Base-by-base conservation (phyloP, 2,113 vertebrate genomes). In the Brienomyrus brachyistius region DNA sequence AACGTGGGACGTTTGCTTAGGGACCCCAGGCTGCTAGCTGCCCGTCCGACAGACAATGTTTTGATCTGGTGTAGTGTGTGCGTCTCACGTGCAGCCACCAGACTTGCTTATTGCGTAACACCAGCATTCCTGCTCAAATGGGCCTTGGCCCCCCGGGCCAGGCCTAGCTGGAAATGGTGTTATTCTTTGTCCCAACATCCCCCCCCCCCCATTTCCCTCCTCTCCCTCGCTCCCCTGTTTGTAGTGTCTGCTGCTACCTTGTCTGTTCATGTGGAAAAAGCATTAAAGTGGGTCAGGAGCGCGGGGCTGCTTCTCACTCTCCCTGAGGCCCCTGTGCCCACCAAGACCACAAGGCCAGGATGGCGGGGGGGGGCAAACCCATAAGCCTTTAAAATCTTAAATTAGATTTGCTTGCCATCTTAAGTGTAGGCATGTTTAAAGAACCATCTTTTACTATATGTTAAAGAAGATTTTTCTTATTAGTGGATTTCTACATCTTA, bases 201-300 rank as follows among this genome's bases (percentile, higher is more conserved):
- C 88, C 51, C 21, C 77, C 86, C 5, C 43, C 10, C 27, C 74
- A 70, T 31, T 70, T 5, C 9, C 88, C 50, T 87, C 91, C 82
- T 84, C 62, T 88, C 91, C 91, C 91, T 86, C 90, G 70, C 89
- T 86, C 87, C 62, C n/a, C 90, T 91, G 91, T 90, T 88, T 62
- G 66, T 92, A 88, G 90, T 92, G 90, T 91, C 90, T 93, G 91
- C 43, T 87, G 88, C 91, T 92, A 92, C 52, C 91, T 92, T 93
- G 94, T 94, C 91, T 92, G 89, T 90, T 94, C 94, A 92, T 94
- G 93, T 94, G 93, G 91, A 94, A 94, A 94, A 93, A 91, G 88
- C 91, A 92, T 92, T 90, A 94, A 95, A 95, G 91, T 95, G 94
- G 94, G 95, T 95, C 94, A 95, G 85, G 66, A n/a, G 92, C 90